Evolutionary conservation across 2,888 invertebrate species (phyloP).

Genomic region (Apotomis capreana): DNA sequence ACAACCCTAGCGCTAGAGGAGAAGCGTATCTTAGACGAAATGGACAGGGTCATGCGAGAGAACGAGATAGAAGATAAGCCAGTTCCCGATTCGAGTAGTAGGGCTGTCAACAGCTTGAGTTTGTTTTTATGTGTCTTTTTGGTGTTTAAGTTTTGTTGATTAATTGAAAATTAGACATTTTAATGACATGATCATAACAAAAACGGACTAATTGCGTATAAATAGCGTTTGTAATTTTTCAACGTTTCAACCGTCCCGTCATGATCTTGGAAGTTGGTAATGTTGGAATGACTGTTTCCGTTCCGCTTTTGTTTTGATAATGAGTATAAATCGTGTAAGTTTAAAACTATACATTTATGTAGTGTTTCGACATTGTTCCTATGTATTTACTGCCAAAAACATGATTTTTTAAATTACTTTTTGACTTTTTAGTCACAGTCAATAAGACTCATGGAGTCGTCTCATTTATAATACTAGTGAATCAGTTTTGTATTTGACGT

Average conservation of each 20-base stretch:
- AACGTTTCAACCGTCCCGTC: too few species aligned
- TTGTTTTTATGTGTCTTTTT: slow-evolving; percentile 24
- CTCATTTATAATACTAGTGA: too few species aligned
- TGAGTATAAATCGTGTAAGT: too few species aligned
- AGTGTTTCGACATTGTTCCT: slow-evolving; percentile 23
- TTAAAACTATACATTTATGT: too few species aligned
- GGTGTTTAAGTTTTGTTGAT: slow-evolving; percentile 35
- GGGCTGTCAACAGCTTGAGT: slow-evolving; percentile 38
- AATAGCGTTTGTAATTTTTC: too few species aligned
- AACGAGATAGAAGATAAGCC: slow-evolving; percentile 70
- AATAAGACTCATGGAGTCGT: neutral
- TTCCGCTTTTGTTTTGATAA: too few species aligned
- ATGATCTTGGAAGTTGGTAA: too few species aligned
- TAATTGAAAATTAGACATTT: neutral
- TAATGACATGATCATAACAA: too few species aligned
- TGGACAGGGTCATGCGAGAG: slow-evolving; percentile 69
- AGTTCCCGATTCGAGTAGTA: slow-evolving; percentile 43
- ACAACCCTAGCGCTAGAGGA: slow-evolving; percentile 82
- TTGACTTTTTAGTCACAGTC: neutral
- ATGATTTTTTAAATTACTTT: neutral
- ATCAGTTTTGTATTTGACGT: too few species aligned
- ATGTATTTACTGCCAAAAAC: neutral
- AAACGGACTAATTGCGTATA: too few species aligned
- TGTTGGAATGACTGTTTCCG: too few species aligned
- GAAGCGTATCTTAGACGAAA: slow-evolving; percentile 77